phyloP scores from a whole-genome alignment of 2,888 invertebrate genomes.

The Macrophya annulata region DNA sequence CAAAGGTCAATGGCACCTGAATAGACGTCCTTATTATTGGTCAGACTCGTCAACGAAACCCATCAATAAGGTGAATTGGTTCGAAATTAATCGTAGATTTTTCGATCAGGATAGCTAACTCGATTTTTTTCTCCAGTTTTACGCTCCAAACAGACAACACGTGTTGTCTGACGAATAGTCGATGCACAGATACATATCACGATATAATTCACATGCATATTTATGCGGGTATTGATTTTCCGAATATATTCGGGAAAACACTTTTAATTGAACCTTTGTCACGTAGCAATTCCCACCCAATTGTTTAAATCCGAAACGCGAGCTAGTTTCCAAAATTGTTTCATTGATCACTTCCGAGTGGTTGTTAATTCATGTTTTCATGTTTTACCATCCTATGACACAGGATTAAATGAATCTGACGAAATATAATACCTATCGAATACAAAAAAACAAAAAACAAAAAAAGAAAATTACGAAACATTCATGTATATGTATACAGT shows the following conservation, averaged over 20 bases:
- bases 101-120: slow-evolving; percentile 52
- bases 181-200: neutral
- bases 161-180: slow-evolving; percentile 8
- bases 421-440: neutral
- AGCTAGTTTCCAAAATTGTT: slow-evolving; percentile 40
- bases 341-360: slow-evolving; percentile 44
- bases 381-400: slow-evolving; percentile 17
- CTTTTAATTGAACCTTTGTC: slow-evolving; percentile 33
- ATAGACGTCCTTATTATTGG: slow-evolving; percentile 63
- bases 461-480: neutral
- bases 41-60: slow-evolving; percentile 34
- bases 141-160: neutral
- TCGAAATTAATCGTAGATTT: slow-evolving; percentile 46
- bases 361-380: slow-evolving; percentile 44
- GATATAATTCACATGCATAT: slow-evolving; percentile 21
- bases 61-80: slow-evolving; percentile 29
- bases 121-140: slow-evolving; percentile 12
- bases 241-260: slow-evolving; percentile 26
- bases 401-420: slow-evolving; percentile 42
- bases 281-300: slow-evolving; percentile 30
- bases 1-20: slow-evolving; percentile 73
- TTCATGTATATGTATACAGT: neutral
- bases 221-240: slow-evolving; percentile 34
- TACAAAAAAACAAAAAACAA: slow-evolving; percentile 15
- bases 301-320: slow-evolving; percentile 38